phyloP scores from a whole-genome alignment of 2,888 invertebrate species.

The Leucophenga montana region DNA sequence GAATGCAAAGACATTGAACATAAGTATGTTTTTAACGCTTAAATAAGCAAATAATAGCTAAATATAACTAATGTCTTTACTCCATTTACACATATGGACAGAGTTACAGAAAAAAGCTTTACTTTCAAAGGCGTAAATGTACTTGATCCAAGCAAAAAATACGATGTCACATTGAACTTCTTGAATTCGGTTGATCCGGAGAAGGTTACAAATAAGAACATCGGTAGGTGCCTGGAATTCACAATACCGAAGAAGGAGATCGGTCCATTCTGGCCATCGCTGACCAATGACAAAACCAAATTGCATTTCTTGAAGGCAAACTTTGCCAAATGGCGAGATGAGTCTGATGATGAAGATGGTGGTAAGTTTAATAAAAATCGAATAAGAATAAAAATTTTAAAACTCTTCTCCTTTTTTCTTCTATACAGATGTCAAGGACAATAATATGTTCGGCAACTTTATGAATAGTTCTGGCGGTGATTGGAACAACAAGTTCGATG shows the following conservation, averaged over 20 bases:
- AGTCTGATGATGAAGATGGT: slow-evolving; percentile 93
- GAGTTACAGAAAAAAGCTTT: slow-evolving; percentile 82
- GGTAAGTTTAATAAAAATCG: slow-evolving; percentile 57
- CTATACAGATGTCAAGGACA: slow-evolving; percentile 46
- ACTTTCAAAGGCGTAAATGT: slow-evolving; percentile 88
- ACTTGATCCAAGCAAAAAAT: slow-evolving; percentile 86
- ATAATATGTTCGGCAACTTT: slow-evolving; percentile 55
- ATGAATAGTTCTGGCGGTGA: slow-evolving; percentile 53
- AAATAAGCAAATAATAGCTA: not conserved
- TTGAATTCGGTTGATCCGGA: slow-evolving; percentile 87
- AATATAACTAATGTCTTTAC: slow-evolving; percentile 38
- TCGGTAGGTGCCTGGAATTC: slow-evolving; percentile 84
- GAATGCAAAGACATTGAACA: slow-evolving; percentile 91
- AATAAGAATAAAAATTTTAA: slow-evolving; percentile 23
- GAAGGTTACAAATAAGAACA: slow-evolving; percentile 81
- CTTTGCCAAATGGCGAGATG: slow-evolving; percentile 98
- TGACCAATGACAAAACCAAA: slow-evolving; percentile 91
- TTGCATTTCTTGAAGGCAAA: slow-evolving; percentile 97
- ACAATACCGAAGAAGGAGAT: slow-evolving; percentile 80
- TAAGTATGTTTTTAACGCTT: slow-evolving; percentile 75
- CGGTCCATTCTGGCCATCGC: slow-evolving; percentile 89
- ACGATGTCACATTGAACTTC: slow-evolving; percentile 91
- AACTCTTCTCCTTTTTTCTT: too few species aligned
- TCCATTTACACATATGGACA: slow-evolving; percentile 67
- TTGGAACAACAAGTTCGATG: slow-evolving; percentile 77